phyloP scores from a whole-genome alignment of 2,113 vertebrate genomes.

The Nestor notabilis region DNA sequence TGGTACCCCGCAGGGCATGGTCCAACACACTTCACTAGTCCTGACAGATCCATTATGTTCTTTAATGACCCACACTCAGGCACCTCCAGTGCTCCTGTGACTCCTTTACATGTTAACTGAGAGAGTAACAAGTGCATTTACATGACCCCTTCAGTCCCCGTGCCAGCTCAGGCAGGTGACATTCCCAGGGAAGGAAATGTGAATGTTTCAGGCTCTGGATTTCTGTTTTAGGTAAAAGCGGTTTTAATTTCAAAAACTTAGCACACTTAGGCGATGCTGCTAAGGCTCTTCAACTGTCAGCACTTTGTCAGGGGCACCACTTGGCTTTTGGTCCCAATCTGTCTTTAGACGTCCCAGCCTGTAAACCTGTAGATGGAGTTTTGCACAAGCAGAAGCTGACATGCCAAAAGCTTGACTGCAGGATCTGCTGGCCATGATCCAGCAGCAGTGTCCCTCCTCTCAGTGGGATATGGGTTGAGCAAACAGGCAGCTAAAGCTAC shows the following conservation, averaged over 20 bases:
- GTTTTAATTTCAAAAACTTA: neutral
- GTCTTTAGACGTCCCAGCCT: neutral
- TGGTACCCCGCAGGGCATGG: neutral
- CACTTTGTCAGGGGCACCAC: neutral
- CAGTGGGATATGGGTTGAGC: neutral
- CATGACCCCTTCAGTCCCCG: neutral
- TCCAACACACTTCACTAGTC: neutral
- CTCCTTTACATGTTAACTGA: neutral
- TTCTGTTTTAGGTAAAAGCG: neutral
- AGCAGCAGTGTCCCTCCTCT: neutral
- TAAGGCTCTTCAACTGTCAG: neutral
- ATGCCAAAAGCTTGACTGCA: neutral
- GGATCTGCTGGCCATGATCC: neutral
- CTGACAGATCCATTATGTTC: fast-evolving
- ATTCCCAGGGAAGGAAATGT: neutral
- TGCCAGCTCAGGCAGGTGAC: neutral
- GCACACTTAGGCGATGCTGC: neutral
- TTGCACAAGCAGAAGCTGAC: constrained; percentile 15
- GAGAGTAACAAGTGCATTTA: neutral
- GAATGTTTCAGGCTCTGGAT: neutral
- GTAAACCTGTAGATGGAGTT: constrained; percentile 42
- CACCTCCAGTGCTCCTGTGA: fast-evolving
- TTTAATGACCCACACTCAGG: neutral
- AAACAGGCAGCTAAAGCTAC: neutral
- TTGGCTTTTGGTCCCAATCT: neutral